A percentile compares a stretch with the other conserved stretches of the same genome.
Conservation (phyloP, 2,113 vertebrate genomes). For the Glareola pratincola region DNA sequence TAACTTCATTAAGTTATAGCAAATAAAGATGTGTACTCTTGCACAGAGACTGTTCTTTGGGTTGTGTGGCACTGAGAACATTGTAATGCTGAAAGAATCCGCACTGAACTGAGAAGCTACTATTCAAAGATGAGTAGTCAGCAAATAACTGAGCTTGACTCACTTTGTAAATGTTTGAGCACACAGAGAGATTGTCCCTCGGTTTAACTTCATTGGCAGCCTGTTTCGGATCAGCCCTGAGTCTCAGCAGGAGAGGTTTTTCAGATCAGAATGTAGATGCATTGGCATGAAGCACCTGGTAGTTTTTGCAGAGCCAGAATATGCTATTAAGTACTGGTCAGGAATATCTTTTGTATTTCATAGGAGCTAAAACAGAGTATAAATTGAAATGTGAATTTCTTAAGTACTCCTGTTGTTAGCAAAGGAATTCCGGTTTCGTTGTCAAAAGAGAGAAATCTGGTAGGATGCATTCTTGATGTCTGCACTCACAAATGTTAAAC, state of each 20-base stretch:
- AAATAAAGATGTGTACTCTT: slow-evolving; percentile 16
- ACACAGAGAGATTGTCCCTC: slow-evolving; percentile 23
- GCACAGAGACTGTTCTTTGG: background rate
- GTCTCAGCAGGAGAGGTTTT: background rate
- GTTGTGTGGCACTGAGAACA: background rate
- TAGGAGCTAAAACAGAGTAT: background rate
- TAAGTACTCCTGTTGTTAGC: slow-evolving; percentile 18
- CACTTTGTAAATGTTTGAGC: slow-evolving; percentile 5
- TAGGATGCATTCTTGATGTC: slow-evolving; percentile 23
- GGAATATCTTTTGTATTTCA: background rate
- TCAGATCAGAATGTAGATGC: slow-evolving; percentile 20
- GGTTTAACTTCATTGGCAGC: background rate
- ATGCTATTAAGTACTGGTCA: background rate
- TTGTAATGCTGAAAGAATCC: slow-evolving; percentile 28
- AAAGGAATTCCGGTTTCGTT: slow-evolving; percentile 8
- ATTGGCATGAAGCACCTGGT: background rate
- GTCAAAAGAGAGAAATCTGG: slow-evolving; percentile 1
- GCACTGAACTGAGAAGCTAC: background rate
- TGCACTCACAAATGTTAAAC: background rate
- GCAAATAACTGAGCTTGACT: slow-evolving; percentile 40
- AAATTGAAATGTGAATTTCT: background rate
- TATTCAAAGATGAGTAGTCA: slow-evolving; percentile 33
- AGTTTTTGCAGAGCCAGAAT: background rate
- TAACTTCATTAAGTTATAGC: background rate
- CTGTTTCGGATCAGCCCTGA: background rate